These are phyloP conservation scores for Ophioninae sp. DNA, from an alignment of 2,888 invertebrate genomes.

Conservation along the genomic window DNA sequence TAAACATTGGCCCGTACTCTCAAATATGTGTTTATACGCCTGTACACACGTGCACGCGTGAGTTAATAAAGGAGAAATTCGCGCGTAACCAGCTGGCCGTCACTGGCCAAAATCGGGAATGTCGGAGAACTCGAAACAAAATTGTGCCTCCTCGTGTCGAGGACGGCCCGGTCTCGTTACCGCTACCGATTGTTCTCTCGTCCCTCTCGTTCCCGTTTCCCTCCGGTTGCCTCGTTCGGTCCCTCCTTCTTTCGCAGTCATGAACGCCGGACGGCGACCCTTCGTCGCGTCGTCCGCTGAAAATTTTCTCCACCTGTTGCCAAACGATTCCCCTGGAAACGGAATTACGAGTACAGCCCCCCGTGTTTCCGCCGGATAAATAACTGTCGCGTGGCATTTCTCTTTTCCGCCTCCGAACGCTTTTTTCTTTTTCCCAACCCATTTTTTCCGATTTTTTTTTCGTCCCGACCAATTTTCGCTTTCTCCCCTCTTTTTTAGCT, in stretches of 20 bases:
- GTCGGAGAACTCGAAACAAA: conserved; percentile 56
- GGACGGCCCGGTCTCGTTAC: conserved; percentile 36
- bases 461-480: conserved; percentile 22
- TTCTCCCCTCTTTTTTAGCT: neutral
- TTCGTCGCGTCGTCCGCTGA: conserved; percentile 70
- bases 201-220: neutral
- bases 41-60: neutral
- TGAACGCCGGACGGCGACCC: conserved; percentile 34
- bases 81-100: conserved; percentile 37
- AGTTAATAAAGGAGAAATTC: conserved; percentile 56
- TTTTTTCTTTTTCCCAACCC: conserved; percentile 23
- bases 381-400: conserved; percentile 59
- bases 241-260: neutral
- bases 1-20: neutral
- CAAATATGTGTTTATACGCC: neutral
- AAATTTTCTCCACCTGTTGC: conserved; percentile 80
- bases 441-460: neutral
- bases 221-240: neutral
- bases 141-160: conserved; percentile 56
- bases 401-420: conserved; percentile 29
- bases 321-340: conserved; percentile 80
- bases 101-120: conserved; percentile 32
- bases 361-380: conserved; percentile 61
- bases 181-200: conserved; percentile 27
- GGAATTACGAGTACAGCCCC: conserved; percentile 72